Evolutionary conservation across 2,888 invertebrate genomes (phyloP), one percentile per base, ranked within the genome.

Genomic region (Schrankia costaestrigalis): DNA sequence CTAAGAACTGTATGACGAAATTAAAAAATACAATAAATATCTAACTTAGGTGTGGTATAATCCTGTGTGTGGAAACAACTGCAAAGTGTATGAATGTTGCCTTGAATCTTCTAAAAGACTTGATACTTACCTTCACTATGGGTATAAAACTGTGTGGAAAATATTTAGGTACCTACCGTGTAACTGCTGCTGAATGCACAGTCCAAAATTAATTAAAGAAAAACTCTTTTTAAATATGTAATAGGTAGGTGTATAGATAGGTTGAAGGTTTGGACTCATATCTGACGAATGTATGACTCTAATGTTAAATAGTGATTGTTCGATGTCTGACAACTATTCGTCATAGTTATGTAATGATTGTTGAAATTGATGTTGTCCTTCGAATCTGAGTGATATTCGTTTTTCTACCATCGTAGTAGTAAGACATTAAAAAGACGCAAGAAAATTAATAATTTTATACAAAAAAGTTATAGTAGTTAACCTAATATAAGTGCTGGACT

Each of bases 401-500:
- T 40, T 45, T 52, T 45, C 52, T 49, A 49, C 54, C 40, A 45
- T 56, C 44, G 48, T 61, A 56, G 52, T 35, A 26, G 26, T 61
- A 61, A 54, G 57, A 46, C 49, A 52, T 42, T 41, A 41, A 47
- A 46, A 51, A 54, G 46, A 52, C 41, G 40, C 53, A 56, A 56
- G 48, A 46, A 60, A 56, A 44, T 57, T 47, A 51, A 63, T 70
- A 69, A 65, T 73, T 74, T 69, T 71, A 55, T 72, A 73, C 61
- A 56, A 66, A 44, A 15, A 66, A 67, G 70, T 72, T 47, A 46
- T 71, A 63, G 63, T 63, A 27, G 10, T 8, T 25, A 67, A 60
- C 66, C 67, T 69, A 51, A 48, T 60, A 46, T 54, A 52, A 59
- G 63, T 82, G 83, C 83, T 83, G 83, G 73, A 79, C 83, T 82